Conservation (phyloP, 2,113 vertebrate species). For the Trochalopteron elliotii region DNA sequence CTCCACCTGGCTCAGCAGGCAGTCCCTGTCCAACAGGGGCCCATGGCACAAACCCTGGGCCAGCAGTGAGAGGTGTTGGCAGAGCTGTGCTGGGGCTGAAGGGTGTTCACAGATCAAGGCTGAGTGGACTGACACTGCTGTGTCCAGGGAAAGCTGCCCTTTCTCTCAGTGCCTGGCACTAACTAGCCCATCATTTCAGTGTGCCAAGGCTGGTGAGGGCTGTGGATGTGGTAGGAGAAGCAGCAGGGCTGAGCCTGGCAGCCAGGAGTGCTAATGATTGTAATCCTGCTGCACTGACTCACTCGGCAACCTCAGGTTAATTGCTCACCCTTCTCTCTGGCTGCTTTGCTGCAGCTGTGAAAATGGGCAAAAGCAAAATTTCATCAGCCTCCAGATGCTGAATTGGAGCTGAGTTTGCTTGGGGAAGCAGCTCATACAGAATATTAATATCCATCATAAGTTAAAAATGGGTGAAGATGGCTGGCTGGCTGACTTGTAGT, state of each 20-base stretch:
- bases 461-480: neutral
- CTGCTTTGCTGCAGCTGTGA: constrained; percentile 33
- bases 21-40: neutral
- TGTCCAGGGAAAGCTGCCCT: neutral
- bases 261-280: neutral
- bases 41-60: neutral
- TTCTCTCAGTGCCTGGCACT: neutral
- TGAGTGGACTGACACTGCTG: neutral
- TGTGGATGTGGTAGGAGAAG: neutral
- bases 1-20: constrained; percentile 3
- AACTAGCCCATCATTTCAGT: neutral
- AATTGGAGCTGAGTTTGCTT: neutral
- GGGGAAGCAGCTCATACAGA: neutral
- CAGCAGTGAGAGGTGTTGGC: neutral
- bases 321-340: constrained; percentile 13
- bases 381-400: neutral
- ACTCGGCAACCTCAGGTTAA: neutral
- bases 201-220: neutral
- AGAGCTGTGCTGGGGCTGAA: neutral
- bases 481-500: neutral
- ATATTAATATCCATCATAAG: neutral
- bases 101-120: neutral
- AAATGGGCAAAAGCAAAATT: constrained; percentile 7
- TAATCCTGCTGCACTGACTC: constrained; percentile 23
- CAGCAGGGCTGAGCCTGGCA: neutral